Evolutionary conservation across 1,140 invertebrate genomes (phyloP), one percentile per base, ranked within the genome.

Genomic region (Babylonia areolata): DNA sequence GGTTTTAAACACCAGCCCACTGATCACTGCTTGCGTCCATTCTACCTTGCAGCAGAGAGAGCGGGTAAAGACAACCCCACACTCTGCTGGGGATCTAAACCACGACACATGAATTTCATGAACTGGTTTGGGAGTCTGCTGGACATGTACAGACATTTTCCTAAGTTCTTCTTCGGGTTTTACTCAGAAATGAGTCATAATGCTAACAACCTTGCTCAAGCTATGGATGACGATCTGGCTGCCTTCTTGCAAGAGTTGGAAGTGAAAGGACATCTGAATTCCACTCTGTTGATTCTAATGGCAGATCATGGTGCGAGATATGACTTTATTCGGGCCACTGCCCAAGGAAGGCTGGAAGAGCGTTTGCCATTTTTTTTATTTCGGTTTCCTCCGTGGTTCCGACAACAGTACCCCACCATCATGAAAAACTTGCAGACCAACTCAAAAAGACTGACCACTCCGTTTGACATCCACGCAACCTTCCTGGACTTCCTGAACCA

Each of bases 271-370:
- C 81, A 90, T 69, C 89, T 95, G 11, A 92, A 95, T 54, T 92
- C 95, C 83, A 96, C 96, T 0, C 92, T 95, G 0, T 93, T 99
- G 0, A 95, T 99, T 42, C 95, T 99, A 15, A 95, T 98, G 90
- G 98, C 97, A 90, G 98, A 99, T 94, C 98, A 99, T 93, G 98
- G 98, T 89, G 96, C 98, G 90, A 94, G 98, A 51, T 98, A 97
- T 95, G 97, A 97, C 1, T 94, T 95, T 1, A 96, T 97, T 28
- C 93, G 97, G 46, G 93, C 96, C 88, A 99, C 98, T 0, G 96
- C 97, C 90, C 96, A 95, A 86, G 98, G 98, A 0, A 96, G 97
- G 92, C 95, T 98, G 87, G 98, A 99, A 93, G 98, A 98, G 92
- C 94, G 98, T 73, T 93, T 99, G 77, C 98, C 98, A 0, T 97